Evolutionary conservation across 2,888 invertebrate genomes (phyloP), one percentile per base, ranked within the genome.

Genomic region (Calliphora vomitoria): DNA sequence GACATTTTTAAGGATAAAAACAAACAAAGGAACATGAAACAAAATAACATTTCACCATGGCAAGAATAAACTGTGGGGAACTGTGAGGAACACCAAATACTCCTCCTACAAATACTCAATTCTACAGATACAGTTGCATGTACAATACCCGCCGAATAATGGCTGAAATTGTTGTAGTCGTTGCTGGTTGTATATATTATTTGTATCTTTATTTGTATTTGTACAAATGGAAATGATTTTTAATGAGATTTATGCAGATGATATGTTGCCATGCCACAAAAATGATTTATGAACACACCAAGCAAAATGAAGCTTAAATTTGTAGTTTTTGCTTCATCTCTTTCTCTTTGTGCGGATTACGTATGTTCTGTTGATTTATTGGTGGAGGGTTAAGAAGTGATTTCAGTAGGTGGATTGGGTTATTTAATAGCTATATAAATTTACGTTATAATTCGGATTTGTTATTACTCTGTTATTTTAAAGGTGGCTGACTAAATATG

Each of bases 211-310:
- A 18, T 64, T 50, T 25, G 15, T 62, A 53, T 64, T 83, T 75
- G 25, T 41, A 71, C 80, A 80, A 88, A 87, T 85, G 64, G 86
- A 89, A 89, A 80, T 88, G 74, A 82, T 79, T 90, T 89, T 90
- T 89, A 88, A 87, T 90, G 90, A 90, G 91, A 92, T 92, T 92
- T 91, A 91, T 92, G 92, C 90, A 92, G 91, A 92, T 91, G 92
- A 91, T 90, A 89, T 90, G 91, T 89, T 74, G 72, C 55, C 79
- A 78, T 82, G 82, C 79, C 72, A 82, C 91, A 90, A 89, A 90
- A 91, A 90, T 92, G 92, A 92, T 90, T 92, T 91, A 92, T 92
- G 91, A 89, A 89, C 88, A 50, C 55, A 64, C 44, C 50, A 66
- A 87, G 82, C 80, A 74, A 87, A 60, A 69, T 74, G 38, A 50